Base-by-base conservation (phyloP, 2,888 invertebrate species). In the Eupeodes latifasciatus region DNA sequence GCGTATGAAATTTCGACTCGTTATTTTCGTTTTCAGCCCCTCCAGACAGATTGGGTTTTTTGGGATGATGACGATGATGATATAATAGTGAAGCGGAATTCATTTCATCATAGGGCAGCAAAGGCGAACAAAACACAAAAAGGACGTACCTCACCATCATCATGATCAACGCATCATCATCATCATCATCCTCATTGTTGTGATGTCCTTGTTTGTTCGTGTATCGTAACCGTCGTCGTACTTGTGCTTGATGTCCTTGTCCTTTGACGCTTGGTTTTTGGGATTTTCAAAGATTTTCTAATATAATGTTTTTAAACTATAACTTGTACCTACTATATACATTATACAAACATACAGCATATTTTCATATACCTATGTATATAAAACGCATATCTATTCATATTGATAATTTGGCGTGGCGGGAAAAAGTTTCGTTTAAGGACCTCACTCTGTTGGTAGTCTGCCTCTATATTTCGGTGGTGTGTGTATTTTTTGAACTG, bases 41-140 rank as follows among this genome's bases (percentile, higher is more conserved):
- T 83, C 80, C 87, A 87, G 87, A 80, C 87, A 84, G 83, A 87
- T 80, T 81, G 83, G 80, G 87, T 77, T 83, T 81, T 77, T 83
- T 81, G 83, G 80, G 87, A 87, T 87, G 77, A 87, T 59, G 40
- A 40, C 4, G 40, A 40, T 40, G 40, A 40, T 40, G 40, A 36
- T 81, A 47, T 67, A 10, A 53, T 40, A 83, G 77, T 81, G 66
- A 67, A 72, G 81, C 19, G 47, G 64, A 71, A 78, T 59, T 44
- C 11, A 40, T 40, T 40, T 40, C 40, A 40, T 40, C 40, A 12
- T 40, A 72, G 55, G 47, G 61, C 47, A 47, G 27, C 27, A 27
- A 27, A 67, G 79, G 71, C 51, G 64, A 19, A 16, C 55, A 55
- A 19, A 4, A 77, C 69, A 72, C 34, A 77, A 62, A 49, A 80